Conservation (phyloP, 23 tunicate species). For the Phallusia fumigata region DNA sequence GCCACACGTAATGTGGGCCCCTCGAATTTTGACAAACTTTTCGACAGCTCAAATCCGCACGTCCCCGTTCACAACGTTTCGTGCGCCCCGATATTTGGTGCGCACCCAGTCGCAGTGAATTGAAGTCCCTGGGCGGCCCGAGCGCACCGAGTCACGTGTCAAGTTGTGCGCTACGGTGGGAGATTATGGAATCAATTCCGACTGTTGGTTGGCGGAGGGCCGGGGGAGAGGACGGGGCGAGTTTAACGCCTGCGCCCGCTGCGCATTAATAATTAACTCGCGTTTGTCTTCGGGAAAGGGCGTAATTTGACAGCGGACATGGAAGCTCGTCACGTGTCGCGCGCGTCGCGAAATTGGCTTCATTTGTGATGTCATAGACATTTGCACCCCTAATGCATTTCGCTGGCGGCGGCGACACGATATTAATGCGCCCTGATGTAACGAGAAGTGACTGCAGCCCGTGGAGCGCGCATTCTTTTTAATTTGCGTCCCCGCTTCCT, state of each 20-base stretch:
- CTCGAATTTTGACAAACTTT: slow-evolving; percentile 4
- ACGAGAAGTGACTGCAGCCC: background rate
- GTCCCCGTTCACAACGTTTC: background rate
- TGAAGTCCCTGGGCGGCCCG: background rate
- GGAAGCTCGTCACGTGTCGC: background rate
- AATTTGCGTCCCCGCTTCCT: no score
- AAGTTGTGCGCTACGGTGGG: background rate
- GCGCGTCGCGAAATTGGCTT: slow-evolving; percentile 4
- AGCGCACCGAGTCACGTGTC: background rate
- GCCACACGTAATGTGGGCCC: background rate
- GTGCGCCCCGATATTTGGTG: background rate
- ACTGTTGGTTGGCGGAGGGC: background rate
- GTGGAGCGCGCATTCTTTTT: background rate
- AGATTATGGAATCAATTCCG: background rate
- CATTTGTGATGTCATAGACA: slow-evolving; percentile 10
- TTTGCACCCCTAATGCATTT: slow-evolving; percentile 5
- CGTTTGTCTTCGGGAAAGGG: background rate
- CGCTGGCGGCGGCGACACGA: slow-evolving; percentile 3
- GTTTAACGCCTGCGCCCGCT: background rate
- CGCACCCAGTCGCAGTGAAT: background rate
- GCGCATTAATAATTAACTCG: background rate
- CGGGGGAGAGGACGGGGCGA: background rate
- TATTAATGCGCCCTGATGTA: slow-evolving; percentile 8
- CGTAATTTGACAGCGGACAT: slow-evolving; percentile 5
- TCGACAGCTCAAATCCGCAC: background rate